These are phyloP conservation scores for Tamias sibiricus DNA, from an alignment of 2,113 vertebrate genomes.

Conservation along the genomic window DNA sequence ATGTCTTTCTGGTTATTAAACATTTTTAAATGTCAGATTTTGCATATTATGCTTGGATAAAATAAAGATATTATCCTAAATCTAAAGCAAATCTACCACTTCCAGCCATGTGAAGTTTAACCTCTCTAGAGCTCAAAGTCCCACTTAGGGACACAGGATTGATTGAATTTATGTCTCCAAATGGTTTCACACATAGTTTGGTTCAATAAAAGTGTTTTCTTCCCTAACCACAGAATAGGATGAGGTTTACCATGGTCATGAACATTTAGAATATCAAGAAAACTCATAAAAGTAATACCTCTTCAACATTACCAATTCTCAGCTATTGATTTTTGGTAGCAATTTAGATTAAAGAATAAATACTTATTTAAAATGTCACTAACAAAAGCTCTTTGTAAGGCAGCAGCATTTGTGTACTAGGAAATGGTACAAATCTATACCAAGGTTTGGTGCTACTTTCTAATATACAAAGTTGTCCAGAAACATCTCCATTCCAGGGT, in stretches of 20 bases:
- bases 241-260: background rate
- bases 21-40: background rate
- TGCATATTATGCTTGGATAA: background rate
- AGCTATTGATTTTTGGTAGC: background rate
- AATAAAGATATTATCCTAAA: background rate
- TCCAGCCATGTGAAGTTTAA: background rate
- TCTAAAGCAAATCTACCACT: background rate
- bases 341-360: background rate
- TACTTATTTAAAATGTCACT: background rate
- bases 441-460: background rate
- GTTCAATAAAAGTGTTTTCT: background rate
- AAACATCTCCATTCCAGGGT: background rate
- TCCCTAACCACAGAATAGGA: background rate
- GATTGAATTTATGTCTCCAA: background rate
- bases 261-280: constrained; percentile 10
- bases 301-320: background rate
- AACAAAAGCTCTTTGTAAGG: background rate
- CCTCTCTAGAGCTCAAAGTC: background rate
- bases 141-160: background rate
- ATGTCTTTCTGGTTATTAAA: background rate
- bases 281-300: background rate
- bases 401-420: background rate
- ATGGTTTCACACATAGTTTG: background rate
- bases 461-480: background rate
- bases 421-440: background rate